phyloP scores from a whole-genome alignment of 2,797 vertebrate genomes.

The Halcyon leucocephala region DNA sequence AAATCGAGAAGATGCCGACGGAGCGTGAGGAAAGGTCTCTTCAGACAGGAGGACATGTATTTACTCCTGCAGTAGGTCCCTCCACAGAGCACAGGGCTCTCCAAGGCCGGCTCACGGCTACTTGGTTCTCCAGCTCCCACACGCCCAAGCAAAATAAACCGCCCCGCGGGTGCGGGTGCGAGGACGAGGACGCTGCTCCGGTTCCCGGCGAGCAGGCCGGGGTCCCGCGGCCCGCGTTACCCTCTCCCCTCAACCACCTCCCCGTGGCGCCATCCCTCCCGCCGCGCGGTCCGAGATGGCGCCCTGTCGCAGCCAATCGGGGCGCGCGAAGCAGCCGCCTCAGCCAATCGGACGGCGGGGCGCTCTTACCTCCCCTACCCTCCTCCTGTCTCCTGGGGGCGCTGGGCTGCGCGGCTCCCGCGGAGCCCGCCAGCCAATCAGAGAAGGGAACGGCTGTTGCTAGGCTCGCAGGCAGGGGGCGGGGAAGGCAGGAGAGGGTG shows the following conservation, averaged over 20 bases:
- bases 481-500: not conserved
- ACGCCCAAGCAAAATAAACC: too few species aligned
- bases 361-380: fast-evolving
- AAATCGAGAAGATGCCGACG: not conserved
- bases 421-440: not conserved
- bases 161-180: fast-evolving
- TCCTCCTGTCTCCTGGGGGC: not conserved
- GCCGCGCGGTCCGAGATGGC: not conserved
- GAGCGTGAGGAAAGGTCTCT: not conserved
- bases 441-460: not conserved
- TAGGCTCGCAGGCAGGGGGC: not conserved
- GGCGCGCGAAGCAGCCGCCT: fast-evolving
- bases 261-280: fast-evolving
- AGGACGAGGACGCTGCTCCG: fast-evolving
- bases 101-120: not conserved
- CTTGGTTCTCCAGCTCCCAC: fast-evolving
- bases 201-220: fast-evolving
- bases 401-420: not conserved
- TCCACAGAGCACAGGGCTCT: fast-evolving
- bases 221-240: too few species aligned
- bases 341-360: fast-evolving
- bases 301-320: not conserved
- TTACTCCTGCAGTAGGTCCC: not conserved
- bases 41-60: not conserved
- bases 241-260: fast-evolving